phyloP scores from a whole-genome alignment of 2,113 vertebrate genomes.

The Oryzias javanicus region DNA sequence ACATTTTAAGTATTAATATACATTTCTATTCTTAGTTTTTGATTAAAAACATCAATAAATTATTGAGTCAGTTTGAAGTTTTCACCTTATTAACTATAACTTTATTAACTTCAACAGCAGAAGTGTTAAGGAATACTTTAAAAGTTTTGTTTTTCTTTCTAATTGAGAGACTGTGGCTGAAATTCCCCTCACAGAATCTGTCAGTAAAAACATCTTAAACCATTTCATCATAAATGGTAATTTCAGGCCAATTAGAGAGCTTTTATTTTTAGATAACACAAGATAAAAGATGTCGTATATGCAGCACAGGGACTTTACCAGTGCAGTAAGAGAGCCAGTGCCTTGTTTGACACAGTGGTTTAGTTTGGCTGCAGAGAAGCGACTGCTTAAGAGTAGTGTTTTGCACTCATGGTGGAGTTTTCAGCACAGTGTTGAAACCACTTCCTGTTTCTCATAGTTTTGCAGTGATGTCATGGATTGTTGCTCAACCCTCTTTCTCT shows the following conservation, averaged over 20 bases:
- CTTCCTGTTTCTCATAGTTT: constrained; percentile 74
- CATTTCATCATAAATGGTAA: not conserved
- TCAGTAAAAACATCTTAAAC: not conserved
- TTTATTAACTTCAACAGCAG: not conserved
- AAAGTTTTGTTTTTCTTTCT: not conserved
- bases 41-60: too few species aligned
- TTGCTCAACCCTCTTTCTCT: constrained; percentile 61
- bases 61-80: not conserved
- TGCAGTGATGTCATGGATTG: constrained; percentile 71
- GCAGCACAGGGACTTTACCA: not conserved
- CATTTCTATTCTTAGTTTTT: too few species aligned
- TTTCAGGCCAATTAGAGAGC: too few species aligned
- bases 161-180: not conserved
- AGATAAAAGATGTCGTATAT: too few species aligned
- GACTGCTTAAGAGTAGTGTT: constrained; percentile 35
- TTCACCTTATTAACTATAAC: not conserved
- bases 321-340: not conserved
- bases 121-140: not conserved
- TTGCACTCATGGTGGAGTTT: constrained; percentile 50
- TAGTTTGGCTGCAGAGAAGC: constrained; percentile 21
- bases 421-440: constrained; percentile 62
- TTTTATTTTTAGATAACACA: not conserved
- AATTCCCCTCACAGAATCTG: not conserved
- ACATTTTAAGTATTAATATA: too few species aligned
- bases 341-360: constrained; percentile 5